Evolutionary conservation across 2,797 vertebrate genomes (phyloP).

Genomic region (Notamacropus eugenii): DNA sequence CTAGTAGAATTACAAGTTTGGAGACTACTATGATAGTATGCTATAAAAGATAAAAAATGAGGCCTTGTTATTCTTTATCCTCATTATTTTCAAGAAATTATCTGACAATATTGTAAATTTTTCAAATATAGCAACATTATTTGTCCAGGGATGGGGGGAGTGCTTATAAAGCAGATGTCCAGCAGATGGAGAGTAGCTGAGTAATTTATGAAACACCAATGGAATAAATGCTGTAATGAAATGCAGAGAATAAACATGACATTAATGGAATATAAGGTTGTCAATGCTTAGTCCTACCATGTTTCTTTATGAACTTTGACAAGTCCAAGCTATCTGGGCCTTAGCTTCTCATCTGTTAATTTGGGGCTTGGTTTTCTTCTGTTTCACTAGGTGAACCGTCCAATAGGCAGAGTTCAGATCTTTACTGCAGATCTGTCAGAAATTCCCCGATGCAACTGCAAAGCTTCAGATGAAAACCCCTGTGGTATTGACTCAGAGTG

Average conservation of each 20-base stretch:
- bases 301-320: not conserved
- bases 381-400: conserved; percentile 91
- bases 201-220: not conserved
- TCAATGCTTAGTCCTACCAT: not conserved
- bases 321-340: not conserved
- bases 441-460: conserved; percentile 97
- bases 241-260: not conserved
- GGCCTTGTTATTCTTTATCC: not conserved
- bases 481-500: conserved; percentile 97
- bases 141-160: not conserved
- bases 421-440: conserved; percentile 96
- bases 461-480: conserved; percentile 93
- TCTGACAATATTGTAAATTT: not conserved
- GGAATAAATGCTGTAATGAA: not conserved
- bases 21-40: not conserved
- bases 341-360: not conserved
- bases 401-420: conserved; percentile 97
- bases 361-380: not conserved
- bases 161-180: not conserved
- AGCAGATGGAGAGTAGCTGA: not conserved
- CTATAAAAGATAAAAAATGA: not conserved
- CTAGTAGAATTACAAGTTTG: not conserved
- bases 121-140: not conserved
- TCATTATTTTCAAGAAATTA: not conserved
- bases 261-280: not conserved